Evolutionary conservation across 2,888 invertebrate species (phyloP), one percentile per base, ranked within the genome.

Genomic region (Brenthis daphne): DNA sequence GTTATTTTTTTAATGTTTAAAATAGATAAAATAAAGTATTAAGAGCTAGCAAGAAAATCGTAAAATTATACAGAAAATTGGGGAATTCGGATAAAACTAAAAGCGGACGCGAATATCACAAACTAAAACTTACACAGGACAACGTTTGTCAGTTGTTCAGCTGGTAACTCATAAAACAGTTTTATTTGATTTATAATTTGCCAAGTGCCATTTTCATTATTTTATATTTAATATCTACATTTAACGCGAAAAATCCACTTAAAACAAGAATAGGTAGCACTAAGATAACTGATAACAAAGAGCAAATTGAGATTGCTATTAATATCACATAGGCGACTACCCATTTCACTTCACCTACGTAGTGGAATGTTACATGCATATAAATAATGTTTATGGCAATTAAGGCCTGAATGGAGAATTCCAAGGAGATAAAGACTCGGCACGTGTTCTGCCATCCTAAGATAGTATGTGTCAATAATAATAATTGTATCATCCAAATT

Each of bases 381-480:
- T 54, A 55, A 57, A 63, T 67, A 64, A 68, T 65, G 58, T 71
- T 71, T 67, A 67, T 67, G 53, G 57, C 69, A 64, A 69, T 71
- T 73, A 70, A 67, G 65, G 67, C 66, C 61, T 74, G 67, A 73
- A 73, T 74, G 80, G 81, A 80, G 78, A 78, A 77, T 81, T 80
- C 80, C 80, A 71, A 69, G 14, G 48, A 64, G 80, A 80, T 80
- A 79, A 77, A 69, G 64, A 67, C 68, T 57, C 48, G 73, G 75
- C 81, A 80, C 81, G 81, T 80, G 82, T 77, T 75, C 76, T 61
- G 74, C 74, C 74, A 74, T 67, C 72, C 73, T 48, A 70, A 74
- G 77, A 79, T 77, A 79, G 77, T 71, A 67, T 71, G 70, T 73
- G 75, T 78, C 77, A 78, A 79, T 77, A 76, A 71, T 76, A 75